phyloP scores from a whole-genome alignment of 2,113 vertebrate genomes.

The Elgaria multicarinata region DNA sequence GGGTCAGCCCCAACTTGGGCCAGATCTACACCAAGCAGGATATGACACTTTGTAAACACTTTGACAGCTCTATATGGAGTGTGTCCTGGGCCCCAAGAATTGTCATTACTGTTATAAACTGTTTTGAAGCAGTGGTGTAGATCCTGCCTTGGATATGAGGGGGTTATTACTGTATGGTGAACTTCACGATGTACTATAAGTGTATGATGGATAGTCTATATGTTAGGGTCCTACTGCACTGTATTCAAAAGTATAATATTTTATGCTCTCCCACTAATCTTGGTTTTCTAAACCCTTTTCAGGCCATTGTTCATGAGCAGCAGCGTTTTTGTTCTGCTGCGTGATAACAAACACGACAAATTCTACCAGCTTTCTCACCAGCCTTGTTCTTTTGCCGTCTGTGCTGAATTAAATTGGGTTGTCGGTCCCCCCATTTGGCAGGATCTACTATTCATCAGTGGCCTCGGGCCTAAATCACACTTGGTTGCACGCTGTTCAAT shows the following conservation, averaged over 20 bases:
- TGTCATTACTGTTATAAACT: too few species aligned
- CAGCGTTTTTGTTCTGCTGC: constrained; percentile 52
- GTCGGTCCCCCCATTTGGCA: constrained; percentile 13
- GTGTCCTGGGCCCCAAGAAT: too few species aligned
- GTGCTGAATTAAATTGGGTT: constrained; percentile 39
- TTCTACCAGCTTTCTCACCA: constrained; percentile 44
- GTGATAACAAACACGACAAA: constrained; percentile 53
- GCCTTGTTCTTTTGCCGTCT: constrained; percentile 47
- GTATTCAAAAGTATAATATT: constrained; percentile 10
- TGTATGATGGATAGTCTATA: background rate
- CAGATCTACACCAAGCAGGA: too few species aligned
- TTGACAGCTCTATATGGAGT: too few species aligned
- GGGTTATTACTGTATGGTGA: too few species aligned
- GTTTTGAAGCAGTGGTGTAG: too few species aligned
- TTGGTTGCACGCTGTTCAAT: constrained; percentile 15
- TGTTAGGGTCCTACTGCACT: background rate
- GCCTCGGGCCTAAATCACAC: constrained; percentile 42
- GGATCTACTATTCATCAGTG: constrained; percentile 42
- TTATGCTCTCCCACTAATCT: constrained; percentile 29
- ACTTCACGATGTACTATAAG: too few species aligned
- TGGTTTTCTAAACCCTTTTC: constrained; percentile 56
- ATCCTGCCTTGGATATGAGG: too few species aligned
- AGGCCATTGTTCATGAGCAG: constrained; percentile 57
- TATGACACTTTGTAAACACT: too few species aligned
- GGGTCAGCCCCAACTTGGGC: too few species aligned